Evolutionary conservation across 2,797 vertebrate species (phyloP).

Genomic region (Tadarida brasiliensis): DNA sequence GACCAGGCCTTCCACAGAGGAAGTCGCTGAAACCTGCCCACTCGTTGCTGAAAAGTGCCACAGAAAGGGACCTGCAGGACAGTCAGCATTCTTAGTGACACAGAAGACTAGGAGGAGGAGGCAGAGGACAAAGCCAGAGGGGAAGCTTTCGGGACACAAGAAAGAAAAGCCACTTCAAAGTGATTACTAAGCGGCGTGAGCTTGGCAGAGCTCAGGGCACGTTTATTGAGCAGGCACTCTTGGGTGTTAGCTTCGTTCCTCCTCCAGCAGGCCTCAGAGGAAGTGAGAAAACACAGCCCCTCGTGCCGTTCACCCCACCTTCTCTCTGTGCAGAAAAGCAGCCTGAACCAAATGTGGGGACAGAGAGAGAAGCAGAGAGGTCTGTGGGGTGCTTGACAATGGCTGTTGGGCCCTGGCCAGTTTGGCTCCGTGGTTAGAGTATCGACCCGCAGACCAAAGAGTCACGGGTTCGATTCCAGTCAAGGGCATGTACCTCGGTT

Average conservation of each 20-base stretch:
- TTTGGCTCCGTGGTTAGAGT: too few species aligned
- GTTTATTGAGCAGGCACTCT: neutral
- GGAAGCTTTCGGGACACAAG: neutral
- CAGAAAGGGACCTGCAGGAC: neutral
- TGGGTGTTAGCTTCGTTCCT: neutral
- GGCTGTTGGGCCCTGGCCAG: neutral
- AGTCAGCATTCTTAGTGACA: neutral
- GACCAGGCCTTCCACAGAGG: neutral
- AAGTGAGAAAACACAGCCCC: neutral
- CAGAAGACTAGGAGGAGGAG: neutral
- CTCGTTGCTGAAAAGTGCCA: neutral
- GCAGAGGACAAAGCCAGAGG: neutral
- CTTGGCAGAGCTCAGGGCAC: neutral
- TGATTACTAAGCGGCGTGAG: neutral
- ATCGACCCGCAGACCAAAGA: too few species aligned
- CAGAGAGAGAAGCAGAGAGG: neutral
- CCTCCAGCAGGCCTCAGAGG: neutral
- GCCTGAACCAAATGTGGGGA: neutral
- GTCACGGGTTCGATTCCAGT: too few species aligned
- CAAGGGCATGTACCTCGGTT: too few species aligned
- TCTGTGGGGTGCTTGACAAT: accelerated
- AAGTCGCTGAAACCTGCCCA: neutral
- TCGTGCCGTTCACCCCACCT: neutral
- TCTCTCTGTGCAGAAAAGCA: neutral
- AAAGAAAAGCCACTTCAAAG: slow-evolving; percentile 29